Base-by-base conservation (phyloP, 2,888 invertebrate species). In the Lasiommata megera region DNA sequence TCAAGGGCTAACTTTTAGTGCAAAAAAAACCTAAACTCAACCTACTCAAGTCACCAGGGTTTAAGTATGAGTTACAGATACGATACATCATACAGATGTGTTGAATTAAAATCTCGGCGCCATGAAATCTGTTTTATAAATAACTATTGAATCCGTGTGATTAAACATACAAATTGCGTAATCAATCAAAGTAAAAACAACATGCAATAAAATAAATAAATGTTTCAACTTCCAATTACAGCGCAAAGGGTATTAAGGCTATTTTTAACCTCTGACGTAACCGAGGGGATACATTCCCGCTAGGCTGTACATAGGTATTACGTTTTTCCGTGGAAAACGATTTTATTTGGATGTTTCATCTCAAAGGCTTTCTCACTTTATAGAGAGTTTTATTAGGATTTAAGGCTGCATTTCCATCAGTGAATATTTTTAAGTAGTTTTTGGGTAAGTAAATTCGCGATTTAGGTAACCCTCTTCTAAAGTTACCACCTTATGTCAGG, bases 211-310 rank as follows among this genome's bases (percentile, higher is more conserved):
- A 44, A 14, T 14, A 44, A 34, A 44, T 37, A 14, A 12, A 43
- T 8, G 16, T 16, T 46, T 17, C 3, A 46, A 16, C 29, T 46
- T 16, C n/a, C 36, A 18, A 36, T 23, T n/a, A 38, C 28, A 23
- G 18, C 16, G 37, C 23, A 36, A 29, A 29, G 44, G 29, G 31
- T 11, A 31, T 9, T 28, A 12, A 28, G 28, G 14, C 44, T 44
- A 44, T 31, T 46, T 46, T 46, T 46, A 46, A 46, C 46, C 46
- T 46, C 16, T 46, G 31, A 31, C 46, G 31, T 31, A 29, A 44
- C 28, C 14, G 16, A 43, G 16, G 46, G 46, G 16, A 16, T 31
- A 28, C 16, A 11, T 12, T 16, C 16, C 11, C 29, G 31, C 11
- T 44, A 11, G 46, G 29, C 11, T 9, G 16, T 16, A 5, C 16